These are phyloP conservation scores for Leucoptera coffeella DNA, from an alignment of 2,888 invertebrate species.

Conservation along the genomic window DNA sequence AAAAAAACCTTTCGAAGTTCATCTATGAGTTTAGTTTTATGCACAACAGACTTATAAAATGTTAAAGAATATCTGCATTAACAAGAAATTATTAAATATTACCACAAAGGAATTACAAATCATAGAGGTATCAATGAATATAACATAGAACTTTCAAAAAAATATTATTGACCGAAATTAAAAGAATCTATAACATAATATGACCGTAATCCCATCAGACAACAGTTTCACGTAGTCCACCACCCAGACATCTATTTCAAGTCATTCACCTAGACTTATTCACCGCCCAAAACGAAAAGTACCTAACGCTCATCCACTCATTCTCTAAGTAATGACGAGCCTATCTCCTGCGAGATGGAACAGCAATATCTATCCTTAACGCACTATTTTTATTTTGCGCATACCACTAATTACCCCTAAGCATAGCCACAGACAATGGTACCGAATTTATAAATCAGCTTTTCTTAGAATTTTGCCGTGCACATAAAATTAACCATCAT, in stretches of 20 bases:
- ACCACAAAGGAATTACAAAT: constrained; percentile 4
- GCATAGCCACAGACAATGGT: constrained; percentile 1
- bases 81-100: no score
- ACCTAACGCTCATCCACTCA: constrained; percentile 2
- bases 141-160: constrained; percentile 1
- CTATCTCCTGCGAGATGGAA: constrained; percentile 1
- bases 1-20: no score
- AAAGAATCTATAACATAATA: no score
- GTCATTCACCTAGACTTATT: no score
- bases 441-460: constrained; percentile 2
- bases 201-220: no score
- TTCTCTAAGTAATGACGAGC: constrained; percentile 1
- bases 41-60: no score
- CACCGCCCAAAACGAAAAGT: no score
- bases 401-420: constrained; percentile 1
- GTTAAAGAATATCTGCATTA: neutral
- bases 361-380: no score
- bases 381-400: neutral
- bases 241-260: constrained; percentile 8
- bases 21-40: no score
- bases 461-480: no score
- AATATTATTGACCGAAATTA: constrained; percentile 3
- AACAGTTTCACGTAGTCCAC: constrained; percentile 1
- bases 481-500: no score
- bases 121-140: constrained; percentile 4